Percentiles rank a stretch among this genome's conserved stretches.
These are phyloP conservation scores for Neocrepidodera transversa DNA, from an alignment of 2,888 invertebrate genomes.

Conservation along the genomic window DNA sequence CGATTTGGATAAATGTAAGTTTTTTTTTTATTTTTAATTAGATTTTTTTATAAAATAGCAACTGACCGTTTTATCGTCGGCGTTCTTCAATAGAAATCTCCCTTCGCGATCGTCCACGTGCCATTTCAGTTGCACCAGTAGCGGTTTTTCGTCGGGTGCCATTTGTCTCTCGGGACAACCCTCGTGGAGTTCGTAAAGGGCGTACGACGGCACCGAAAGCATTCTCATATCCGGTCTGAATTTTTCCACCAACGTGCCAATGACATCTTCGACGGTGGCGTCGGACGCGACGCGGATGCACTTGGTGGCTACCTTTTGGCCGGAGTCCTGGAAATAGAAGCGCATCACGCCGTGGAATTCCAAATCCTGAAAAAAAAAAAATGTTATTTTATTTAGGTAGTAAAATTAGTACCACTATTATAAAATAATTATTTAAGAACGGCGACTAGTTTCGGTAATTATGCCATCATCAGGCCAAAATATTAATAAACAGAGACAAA, in stretches of 20 bases:
- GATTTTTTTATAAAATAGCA: too few relatives aligned
- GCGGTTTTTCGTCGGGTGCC: slow-evolving; percentile 90
- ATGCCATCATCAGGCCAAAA: too few relatives aligned
- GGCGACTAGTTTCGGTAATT: too few relatives aligned
- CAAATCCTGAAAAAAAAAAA: slow-evolving; percentile 75
- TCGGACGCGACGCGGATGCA: slow-evolving; percentile 98
- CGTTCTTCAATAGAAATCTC: slow-evolving; percentile 89
- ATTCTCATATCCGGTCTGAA: slow-evolving; percentile 99
- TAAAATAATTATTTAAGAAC: neutral
- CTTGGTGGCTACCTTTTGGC: slow-evolving; percentile 98
- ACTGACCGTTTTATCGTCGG: slow-evolving; percentile 80
- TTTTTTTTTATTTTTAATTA: neutral
- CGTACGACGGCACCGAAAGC: slow-evolving; percentile 79
- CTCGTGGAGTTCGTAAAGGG: slow-evolving; percentile 75
- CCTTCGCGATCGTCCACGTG: slow-evolving; percentile 99
- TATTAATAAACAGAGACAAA: too few relatives aligned
- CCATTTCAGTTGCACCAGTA: slow-evolving; percentile 98
- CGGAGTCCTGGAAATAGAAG: slow-evolving; percentile 99
- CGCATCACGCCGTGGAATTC: slow-evolving; percentile 99
- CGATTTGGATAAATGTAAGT: too few relatives aligned
- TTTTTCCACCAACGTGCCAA: slow-evolving; percentile 96
- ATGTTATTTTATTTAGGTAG: too few relatives aligned
- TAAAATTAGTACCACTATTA: neutral
- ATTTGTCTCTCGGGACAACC: slow-evolving; percentile 83
- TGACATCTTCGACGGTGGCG: slow-evolving; percentile 94